Evolutionary conservation across 2,113 vertebrate species (phyloP).

Genomic region (Cavia aperea): DNA sequence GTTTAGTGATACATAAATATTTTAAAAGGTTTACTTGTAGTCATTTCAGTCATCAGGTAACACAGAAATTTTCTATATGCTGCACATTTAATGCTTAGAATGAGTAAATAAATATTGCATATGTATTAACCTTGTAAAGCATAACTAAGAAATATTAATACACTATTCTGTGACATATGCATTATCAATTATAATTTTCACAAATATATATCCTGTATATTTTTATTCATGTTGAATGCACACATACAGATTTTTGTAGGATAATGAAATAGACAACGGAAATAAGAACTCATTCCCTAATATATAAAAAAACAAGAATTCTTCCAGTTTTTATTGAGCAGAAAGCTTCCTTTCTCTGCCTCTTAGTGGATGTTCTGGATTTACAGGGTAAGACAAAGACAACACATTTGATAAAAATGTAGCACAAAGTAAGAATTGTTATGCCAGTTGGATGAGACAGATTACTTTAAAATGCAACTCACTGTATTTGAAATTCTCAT

Average conservation of each 20-base stretch:
- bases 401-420: neutral
- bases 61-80: neutral
- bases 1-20: neutral
- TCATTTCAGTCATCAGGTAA: neutral
- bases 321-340: neutral
- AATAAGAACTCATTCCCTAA: neutral
- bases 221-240: neutral
- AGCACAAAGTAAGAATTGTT: neutral
- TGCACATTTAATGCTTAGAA: neutral
- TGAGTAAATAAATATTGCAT: neutral
- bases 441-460: neutral
- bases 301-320: neutral
- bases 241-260: neutral
- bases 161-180: neutral
- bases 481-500: neutral
- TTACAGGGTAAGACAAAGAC: neutral
- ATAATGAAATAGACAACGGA: neutral
- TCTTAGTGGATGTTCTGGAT: neutral
- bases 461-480: neutral
- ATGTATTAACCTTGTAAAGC: neutral
- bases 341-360: neutral
- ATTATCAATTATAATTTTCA: neutral
- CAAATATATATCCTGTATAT: neutral
- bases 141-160: neutral
- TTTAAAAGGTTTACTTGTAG: neutral